These are phyloP conservation scores for Ochropacha duplaris DNA, from an alignment of 2,888 invertebrate species.

Conservation along the genomic window DNA sequence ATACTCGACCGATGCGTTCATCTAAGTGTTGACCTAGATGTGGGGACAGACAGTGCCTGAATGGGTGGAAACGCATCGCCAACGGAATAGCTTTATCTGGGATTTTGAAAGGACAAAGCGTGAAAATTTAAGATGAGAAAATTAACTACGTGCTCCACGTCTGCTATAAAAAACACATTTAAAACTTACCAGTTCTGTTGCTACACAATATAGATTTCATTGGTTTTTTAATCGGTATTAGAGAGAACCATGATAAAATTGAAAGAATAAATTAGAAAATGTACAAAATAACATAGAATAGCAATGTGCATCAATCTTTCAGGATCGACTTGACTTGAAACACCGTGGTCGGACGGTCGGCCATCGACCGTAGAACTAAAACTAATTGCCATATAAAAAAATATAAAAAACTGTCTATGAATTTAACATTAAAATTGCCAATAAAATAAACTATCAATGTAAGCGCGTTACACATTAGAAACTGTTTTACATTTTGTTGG, in stretches of 20 bases:
- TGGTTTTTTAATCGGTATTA: slow-evolving; percentile 42
- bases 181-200: slow-evolving; percentile 48
- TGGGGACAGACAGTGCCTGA: slow-evolving; percentile 37
- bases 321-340: slow-evolving; percentile 60
- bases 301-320: slow-evolving; percentile 59
- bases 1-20: slow-evolving; percentile 28
- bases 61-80: slow-evolving; percentile 63
- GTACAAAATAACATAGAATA: slow-evolving; percentile 46
- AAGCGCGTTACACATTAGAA: too few species aligned
- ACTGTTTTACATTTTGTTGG: too few species aligned
- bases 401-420: too few species aligned
- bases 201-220: slow-evolving; percentile 38
- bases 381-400: neutral
- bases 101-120: slow-evolving; percentile 57
- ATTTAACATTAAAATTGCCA: too few species aligned
- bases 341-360: slow-evolving; percentile 54
- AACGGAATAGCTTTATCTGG: slow-evolving; percentile 51
- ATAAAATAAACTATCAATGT: too few species aligned
- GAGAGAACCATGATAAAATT: slow-evolving; percentile 24
- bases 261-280: slow-evolving; percentile 25
- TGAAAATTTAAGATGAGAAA: slow-evolving; percentile 67
- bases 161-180: slow-evolving; percentile 25
- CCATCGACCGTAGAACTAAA: slow-evolving; percentile 43
- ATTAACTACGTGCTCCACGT: slow-evolving; percentile 66
- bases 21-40: slow-evolving; percentile 40